Base-by-base conservation (phyloP, 2,797 vertebrate genomes). In the Notoglanidium macrostoma region DNA sequence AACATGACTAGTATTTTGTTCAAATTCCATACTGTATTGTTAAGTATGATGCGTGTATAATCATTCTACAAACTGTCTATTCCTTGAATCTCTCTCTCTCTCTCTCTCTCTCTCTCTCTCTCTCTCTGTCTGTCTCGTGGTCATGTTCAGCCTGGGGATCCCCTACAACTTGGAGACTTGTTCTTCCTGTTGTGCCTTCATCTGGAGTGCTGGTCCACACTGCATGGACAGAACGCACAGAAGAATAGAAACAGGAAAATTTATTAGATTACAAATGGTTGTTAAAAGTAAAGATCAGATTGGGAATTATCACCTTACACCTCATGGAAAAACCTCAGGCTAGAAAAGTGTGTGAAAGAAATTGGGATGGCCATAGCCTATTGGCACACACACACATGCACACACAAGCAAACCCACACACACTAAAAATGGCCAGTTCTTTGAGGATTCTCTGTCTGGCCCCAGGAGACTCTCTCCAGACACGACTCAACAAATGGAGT, bases 181-280 rank as follows among this genome's bases (percentile, higher is more conserved):
- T 35, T 79, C 88, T 78, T 90, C 93, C 92, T 88, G 91, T 91
- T 87, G 92, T 92, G 87, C 90, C 57, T 91, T 94, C 92, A 93
- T 93, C 92, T 94, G 94, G 92, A 93, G 92, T 87, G 87, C 87
- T 90, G 57, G 94, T 92, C 93, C 90, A 93, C 89, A 85, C 93
- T 88, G 91, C 85, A 89, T 76, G 54, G 92, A 89, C 95, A 95
- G 95, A 95, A 95, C 94, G 63, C 90, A 90, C 84, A 55, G 85
- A 82, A 88, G 90, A 49, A 49, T 7, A 90, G 88, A 91, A 91
- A 89, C 89, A 85, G 63, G 72, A 88, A 87, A 92, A 90, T 72
- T 89, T 87, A 87, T 35, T 26, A 59, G 21, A 61, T 44, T 44
- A 44, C 7, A 26, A 61, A 26, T 26, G 26, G 57, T 1, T 3